These are phyloP conservation scores for Takifugu ocellatus DNA, from an alignment of 2,797 vertebrate species.

Conservation along the genomic window DNA sequence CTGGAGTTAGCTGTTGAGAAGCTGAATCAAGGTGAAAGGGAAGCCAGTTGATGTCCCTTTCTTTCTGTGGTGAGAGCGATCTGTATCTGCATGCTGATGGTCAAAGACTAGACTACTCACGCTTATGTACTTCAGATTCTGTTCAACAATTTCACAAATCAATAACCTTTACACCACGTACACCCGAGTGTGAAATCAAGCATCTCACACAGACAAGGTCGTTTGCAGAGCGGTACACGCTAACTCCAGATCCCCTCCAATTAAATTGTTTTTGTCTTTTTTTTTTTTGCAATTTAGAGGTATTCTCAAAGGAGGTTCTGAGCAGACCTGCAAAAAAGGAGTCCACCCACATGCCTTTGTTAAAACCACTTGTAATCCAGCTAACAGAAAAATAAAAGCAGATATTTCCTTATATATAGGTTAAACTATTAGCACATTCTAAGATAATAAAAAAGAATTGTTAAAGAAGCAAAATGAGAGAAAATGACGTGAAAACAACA, in stretches of 20 bases:
- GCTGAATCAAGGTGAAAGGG: too few species aligned
- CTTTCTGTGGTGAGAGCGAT: too few species aligned
- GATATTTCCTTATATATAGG: too few species aligned
- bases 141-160: constrained; percentile 42
- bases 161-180: constrained; percentile 46
- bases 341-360: not conserved
- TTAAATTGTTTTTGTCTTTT: constrained; percentile 1
- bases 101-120: not conserved
- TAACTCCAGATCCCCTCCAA: constrained; percentile 25
- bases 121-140: constrained; percentile 6
- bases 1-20: too few species aligned
- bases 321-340: constrained; percentile 26
- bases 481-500: too few species aligned
- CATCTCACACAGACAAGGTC: constrained; percentile 49
- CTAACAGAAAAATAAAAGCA: too few species aligned
- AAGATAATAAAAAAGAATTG: too few species aligned
- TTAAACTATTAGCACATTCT: too few species aligned
- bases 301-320: constrained; percentile 45
- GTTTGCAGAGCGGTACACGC: not conserved
- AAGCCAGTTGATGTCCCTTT: too few species aligned
- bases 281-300: constrained; percentile 30
- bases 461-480: too few species aligned
- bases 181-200: not conserved
- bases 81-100: too few species aligned
- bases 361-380: too few species aligned